Conservation (phyloP, 2,797 vertebrate species). For the Neostethus bicornis region DNA sequence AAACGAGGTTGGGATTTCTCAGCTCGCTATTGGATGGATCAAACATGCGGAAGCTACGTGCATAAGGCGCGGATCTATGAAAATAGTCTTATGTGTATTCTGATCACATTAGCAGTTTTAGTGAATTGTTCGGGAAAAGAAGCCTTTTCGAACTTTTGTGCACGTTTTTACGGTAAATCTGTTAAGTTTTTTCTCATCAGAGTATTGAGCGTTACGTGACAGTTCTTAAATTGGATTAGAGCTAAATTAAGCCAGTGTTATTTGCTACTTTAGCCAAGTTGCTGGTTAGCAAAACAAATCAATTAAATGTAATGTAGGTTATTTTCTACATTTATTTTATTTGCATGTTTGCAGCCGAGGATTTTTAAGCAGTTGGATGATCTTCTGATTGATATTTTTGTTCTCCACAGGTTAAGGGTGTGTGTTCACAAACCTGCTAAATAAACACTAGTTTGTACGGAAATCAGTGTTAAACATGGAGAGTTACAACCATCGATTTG, state of each 20-base stretch:
- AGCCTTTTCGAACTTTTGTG: accelerated
- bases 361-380: no score
- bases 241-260: conserved; percentile 47
- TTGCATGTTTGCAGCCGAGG: neutral
- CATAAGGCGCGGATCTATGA: conserved; percentile 69
- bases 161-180: neutral
- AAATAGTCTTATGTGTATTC: conserved; percentile 40
- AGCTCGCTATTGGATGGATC: conserved; percentile 59
- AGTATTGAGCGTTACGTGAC: conserved; percentile 41
- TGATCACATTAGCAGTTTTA: neutral
- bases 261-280: conserved; percentile 45
- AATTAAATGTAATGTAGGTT: neutral
- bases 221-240: conserved; percentile 72
- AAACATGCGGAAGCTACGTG: conserved; percentile 39
- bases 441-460: neutral
- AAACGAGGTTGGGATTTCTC: accelerated
- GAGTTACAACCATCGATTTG: conserved; percentile 57
- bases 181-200: conserved; percentile 2
- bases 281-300: conserved; percentile 27
- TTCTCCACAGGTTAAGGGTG: neutral
- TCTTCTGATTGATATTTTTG: neutral
- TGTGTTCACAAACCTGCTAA: neutral
- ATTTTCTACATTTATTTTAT: neutral
- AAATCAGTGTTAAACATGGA: conserved; percentile 51
- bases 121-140: accelerated